These are phyloP conservation scores for Trogon melanurus DNA, from an alignment of 2,113 vertebrate genomes.

Conservation along the genomic window DNA sequence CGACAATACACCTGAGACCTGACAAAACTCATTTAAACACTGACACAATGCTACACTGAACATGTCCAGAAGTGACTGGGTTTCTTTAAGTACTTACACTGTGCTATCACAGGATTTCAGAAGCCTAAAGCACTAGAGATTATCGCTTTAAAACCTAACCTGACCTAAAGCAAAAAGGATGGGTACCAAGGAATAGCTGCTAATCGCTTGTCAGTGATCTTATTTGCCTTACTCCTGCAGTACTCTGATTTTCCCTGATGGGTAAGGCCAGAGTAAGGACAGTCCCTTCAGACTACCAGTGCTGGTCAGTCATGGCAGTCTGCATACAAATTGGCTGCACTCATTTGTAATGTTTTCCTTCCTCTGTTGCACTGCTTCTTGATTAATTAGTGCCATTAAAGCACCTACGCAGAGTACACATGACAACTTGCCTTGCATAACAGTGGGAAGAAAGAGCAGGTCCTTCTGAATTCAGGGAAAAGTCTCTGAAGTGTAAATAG, in stretches of 20 bases:
- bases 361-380: neutral
- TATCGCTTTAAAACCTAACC: neutral
- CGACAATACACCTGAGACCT: conserved; percentile 20
- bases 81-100: neutral
- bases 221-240: neutral
- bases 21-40: neutral
- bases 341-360: conserved; percentile 29
- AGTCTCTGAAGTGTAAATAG: conserved; percentile 69
- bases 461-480: conserved; percentile 43
- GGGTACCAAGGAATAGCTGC: neutral
- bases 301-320: neutral
- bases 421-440: neutral
- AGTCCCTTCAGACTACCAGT: neutral
- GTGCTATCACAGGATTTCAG: neutral
- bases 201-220: neutral
- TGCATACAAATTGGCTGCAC: neutral
- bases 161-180: neutral
- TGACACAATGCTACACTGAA: neutral
- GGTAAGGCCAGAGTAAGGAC: neutral
- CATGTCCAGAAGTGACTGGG: neutral
- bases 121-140: neutral
- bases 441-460: neutral
- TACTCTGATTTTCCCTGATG: neutral
- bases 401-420: neutral
- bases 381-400: conserved; percentile 59